Evolutionary conservation across 2,797 vertebrate genomes (phyloP).

Genomic region (Gymnothorax javanicus): DNA sequence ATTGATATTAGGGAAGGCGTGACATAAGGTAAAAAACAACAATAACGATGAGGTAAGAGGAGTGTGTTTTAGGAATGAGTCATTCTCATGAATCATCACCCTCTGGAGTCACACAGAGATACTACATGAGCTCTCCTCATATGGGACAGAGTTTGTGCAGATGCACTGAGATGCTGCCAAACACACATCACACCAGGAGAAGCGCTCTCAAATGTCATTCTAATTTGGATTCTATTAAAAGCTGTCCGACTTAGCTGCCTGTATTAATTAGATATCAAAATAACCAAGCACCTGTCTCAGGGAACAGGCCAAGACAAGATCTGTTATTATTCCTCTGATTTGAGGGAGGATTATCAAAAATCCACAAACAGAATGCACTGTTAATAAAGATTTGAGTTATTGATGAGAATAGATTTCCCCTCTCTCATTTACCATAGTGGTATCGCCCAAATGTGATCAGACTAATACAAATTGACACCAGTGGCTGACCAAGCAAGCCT

Average conservation of each 20-base stretch:
- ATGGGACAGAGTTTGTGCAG: background rate
- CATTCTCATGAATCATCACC: background rate
- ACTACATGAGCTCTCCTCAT: background rate
- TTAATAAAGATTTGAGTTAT: background rate
- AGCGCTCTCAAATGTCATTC: background rate
- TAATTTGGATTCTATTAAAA: background rate
- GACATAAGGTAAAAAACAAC: conserved; percentile 28
- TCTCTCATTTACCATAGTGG: conserved; percentile 27
- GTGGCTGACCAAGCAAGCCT: conserved; percentile 39
- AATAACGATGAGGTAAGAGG: conserved; percentile 53
- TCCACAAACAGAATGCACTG: background rate
- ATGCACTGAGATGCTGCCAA: background rate
- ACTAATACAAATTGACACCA: background rate
- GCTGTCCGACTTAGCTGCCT: background rate
- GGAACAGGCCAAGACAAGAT: background rate
- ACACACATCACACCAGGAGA: background rate
- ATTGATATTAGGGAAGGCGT: background rate
- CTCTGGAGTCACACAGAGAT: background rate
- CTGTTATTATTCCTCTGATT: background rate
- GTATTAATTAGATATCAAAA: background rate
- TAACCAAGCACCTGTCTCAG: background rate
- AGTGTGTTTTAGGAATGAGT: conserved; percentile 24
- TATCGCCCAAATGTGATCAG: conserved; percentile 2
- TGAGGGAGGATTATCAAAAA: background rate
- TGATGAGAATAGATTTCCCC: background rate